A percentile compares a stretch with the other conserved stretches of the same genome.
Evolutionary conservation across 2,888 invertebrate species (phyloP).

Genomic region (Caenorhabditis imperialis): DNA sequence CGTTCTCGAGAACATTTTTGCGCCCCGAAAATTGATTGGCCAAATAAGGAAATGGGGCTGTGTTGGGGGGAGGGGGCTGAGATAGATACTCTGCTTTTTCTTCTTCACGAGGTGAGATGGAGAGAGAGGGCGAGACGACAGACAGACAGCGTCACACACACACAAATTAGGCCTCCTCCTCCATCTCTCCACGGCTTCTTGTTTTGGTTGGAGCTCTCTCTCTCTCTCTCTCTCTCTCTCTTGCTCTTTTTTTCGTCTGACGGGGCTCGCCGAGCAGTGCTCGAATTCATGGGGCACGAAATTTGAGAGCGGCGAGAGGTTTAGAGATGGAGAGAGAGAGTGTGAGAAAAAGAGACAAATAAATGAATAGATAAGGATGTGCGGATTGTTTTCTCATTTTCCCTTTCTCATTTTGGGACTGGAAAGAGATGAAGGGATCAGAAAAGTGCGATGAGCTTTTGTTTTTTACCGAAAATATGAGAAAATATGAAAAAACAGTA

Average conservation of each 20-base stretch:
- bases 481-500: constrained; percentile 1
- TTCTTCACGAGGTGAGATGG: constrained; percentile 20
- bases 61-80: too few relatives aligned
- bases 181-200: constrained; percentile 2
- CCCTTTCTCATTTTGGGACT: neutral
- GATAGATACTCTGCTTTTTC: neutral
- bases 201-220: constrained; percentile 7
- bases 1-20: constrained; percentile 41
- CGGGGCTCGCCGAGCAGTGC: constrained; percentile 10
- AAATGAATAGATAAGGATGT: neutral
- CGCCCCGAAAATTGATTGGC: too few relatives aligned
- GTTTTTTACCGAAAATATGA: constrained; percentile 5
- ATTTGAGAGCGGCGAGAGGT: constrained; percentile 1
- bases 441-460: neutral
- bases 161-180: constrained; percentile 38
- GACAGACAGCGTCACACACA: constrained; percentile 18
- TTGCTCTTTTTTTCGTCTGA: constrained; percentile 14
- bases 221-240: constrained; percentile 33
- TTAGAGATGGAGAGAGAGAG: constrained; percentile 25
- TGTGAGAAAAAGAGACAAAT: constrained; percentile 17
- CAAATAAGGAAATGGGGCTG: too few relatives aligned
- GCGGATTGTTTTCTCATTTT: neutral
- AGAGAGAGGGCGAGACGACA: too few relatives aligned
- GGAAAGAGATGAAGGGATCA: too few relatives aligned
- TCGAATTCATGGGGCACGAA: neutral